Conservation (phyloP, 2,113 vertebrate species). For the Pheucticus melanocephalus region DNA sequence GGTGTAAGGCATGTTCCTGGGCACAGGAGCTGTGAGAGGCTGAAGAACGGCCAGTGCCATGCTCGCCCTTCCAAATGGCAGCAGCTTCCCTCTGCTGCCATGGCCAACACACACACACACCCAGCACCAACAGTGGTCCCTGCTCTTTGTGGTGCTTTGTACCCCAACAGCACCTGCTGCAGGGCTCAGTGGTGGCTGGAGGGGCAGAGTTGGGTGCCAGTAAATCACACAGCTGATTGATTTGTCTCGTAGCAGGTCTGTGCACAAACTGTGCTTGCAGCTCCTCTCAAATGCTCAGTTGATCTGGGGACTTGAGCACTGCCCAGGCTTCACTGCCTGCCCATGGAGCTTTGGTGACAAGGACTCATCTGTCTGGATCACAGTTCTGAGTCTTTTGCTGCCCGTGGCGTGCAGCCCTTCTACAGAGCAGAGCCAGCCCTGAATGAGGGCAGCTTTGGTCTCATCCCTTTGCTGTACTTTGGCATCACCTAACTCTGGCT, state of each 20-base stretch:
- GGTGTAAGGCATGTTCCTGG: rapidly evolving
- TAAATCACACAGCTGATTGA: rapidly evolving
- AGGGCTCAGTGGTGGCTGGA: not conserved
- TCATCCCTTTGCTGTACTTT: not conserved
- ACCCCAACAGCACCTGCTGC: rapidly evolving
- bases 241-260: not conserved
- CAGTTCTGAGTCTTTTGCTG: not conserved
- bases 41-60: rapidly evolving
- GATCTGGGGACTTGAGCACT: not conserved
- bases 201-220: too few species aligned
- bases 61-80: rapidly evolving
- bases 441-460: not conserved
- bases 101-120: not conserved
- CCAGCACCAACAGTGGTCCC: rapidly evolving
- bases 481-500: not conserved
- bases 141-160: not conserved
- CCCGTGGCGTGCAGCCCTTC: rapidly evolving
- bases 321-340: not conserved
- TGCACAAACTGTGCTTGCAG: not conserved
- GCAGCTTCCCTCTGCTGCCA: not conserved
- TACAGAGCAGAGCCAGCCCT: not conserved
- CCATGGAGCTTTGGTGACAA: not conserved
- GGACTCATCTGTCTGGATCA: not conserved
- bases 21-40: rapidly evolving
- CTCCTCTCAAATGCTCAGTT: not conserved